These are phyloP conservation scores for Cirrhinus mrigala DNA, from an alignment of 2,797 vertebrate genomes.

Conservation along the genomic window DNA sequence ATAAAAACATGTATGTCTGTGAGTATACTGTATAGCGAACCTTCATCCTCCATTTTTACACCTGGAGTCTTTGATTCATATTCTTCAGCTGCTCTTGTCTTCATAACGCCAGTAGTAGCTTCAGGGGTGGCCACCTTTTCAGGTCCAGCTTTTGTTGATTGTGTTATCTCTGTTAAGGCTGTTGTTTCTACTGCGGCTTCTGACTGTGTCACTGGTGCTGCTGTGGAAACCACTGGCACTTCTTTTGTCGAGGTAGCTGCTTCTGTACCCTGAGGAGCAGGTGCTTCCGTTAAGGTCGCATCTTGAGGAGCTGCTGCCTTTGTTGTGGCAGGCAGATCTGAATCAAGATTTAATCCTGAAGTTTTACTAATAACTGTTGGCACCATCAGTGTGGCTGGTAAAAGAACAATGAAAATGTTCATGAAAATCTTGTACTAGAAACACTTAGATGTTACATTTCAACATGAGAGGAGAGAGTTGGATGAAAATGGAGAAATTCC, in stretches of 20 bases:
- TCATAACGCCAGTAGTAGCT: not conserved
- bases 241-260: not conserved
- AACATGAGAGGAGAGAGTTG: not conserved
- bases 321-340: not conserved
- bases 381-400: conserved; percentile 69
- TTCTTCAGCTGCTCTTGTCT: too few relatives aligned
- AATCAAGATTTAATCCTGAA: not conserved
- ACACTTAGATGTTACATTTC: conserved; percentile 6
- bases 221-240: not conserved
- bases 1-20: not conserved
- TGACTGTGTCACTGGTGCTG: not conserved
- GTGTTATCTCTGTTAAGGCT: not conserved
- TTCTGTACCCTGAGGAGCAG: not conserved
- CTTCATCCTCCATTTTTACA: not conserved
- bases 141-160: not conserved
- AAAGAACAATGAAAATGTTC: not conserved
- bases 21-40: conserved; percentile 57
- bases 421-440: not conserved
- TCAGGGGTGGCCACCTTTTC: too few relatives aligned
- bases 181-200: not conserved
- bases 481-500: not conserved
- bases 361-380: not conserved
- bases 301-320: not conserved
- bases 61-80: not conserved
- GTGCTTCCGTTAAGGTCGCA: not conserved